Conservation (phyloP, 2,113 vertebrate genomes). For the Chloropsis cyanopogon region DNA sequence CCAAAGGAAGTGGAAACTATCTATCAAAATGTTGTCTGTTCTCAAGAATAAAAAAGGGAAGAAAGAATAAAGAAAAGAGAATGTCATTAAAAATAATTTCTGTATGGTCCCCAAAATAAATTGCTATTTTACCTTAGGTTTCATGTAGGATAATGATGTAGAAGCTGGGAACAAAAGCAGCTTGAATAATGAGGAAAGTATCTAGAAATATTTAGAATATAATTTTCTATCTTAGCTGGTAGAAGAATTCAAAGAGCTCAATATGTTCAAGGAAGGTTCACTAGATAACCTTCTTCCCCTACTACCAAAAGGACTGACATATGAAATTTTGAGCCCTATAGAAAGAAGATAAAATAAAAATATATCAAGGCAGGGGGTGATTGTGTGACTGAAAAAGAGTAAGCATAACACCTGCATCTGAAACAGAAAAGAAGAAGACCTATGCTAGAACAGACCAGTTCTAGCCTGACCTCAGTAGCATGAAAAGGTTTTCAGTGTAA, state of each 20-base stretch:
- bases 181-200: neutral
- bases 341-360: neutral
- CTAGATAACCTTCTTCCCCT: neutral
- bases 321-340: neutral
- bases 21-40: neutral
- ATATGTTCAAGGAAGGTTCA: neutral
- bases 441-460: neutral
- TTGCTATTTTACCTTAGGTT: neutral
- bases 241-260: neutral
- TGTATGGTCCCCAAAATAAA: neutral
- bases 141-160: neutral
- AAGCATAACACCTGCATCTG: neutral
- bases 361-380: neutral
- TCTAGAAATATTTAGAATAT: neutral
- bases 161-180: neutral
- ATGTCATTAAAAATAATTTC: neutral
- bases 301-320: neutral
- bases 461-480: neutral
- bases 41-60: neutral
- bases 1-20: neutral
- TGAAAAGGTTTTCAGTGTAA: neutral
- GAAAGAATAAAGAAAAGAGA: neutral
- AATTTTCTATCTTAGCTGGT: neutral
- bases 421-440: neutral
- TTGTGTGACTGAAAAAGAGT: neutral